phyloP scores from a whole-genome alignment of 1,140 invertebrate genomes.

The Fragariocoptes setiger region DNA sequence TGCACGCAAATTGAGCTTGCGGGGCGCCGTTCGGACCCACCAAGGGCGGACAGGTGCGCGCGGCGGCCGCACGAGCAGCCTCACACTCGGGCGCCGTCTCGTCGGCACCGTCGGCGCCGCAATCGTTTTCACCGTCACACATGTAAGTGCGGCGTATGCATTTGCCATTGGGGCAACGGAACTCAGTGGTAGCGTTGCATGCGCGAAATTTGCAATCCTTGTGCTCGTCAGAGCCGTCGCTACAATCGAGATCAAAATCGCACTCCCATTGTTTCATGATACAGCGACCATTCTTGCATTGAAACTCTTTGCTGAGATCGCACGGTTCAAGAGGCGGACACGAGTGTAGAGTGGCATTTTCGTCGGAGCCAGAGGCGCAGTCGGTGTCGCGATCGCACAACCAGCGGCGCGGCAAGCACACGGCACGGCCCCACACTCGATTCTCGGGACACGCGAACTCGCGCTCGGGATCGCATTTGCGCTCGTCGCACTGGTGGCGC shows the following conservation, averaged over 20 bases:
- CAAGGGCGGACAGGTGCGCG: neutral
- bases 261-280: constrained; percentile 29
- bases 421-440: constrained; percentile 55
- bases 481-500: constrained; percentile 56
- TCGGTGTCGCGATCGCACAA: constrained; percentile 81
- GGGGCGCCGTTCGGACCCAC: constrained; percentile 14
- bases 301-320: constrained; percentile 52
- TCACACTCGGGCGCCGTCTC: constrained; percentile 17
- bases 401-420: constrained; percentile 76
- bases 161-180: constrained; percentile 74
- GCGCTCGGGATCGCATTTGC: constrained; percentile 61
- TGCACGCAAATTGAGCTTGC: constrained; percentile 46
- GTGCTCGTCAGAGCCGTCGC: constrained; percentile 14
- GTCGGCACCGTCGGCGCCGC: constrained; percentile 47
- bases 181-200: constrained; percentile 34
- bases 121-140: constrained; percentile 68
- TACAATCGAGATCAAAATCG: constrained; percentile 19
- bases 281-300: constrained; percentile 59
- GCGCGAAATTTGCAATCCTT: constrained; percentile 22
- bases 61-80: neutral
- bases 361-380: constrained; percentile 83
- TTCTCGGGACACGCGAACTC: constrained; percentile 67
- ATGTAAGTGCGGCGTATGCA: constrained; percentile 54
- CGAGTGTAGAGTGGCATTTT: constrained; percentile 44
- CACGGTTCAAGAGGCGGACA: constrained; percentile 47